Conservation (phyloP, 1,140 invertebrate genomes). For the Nasonia longicornis region DNA sequence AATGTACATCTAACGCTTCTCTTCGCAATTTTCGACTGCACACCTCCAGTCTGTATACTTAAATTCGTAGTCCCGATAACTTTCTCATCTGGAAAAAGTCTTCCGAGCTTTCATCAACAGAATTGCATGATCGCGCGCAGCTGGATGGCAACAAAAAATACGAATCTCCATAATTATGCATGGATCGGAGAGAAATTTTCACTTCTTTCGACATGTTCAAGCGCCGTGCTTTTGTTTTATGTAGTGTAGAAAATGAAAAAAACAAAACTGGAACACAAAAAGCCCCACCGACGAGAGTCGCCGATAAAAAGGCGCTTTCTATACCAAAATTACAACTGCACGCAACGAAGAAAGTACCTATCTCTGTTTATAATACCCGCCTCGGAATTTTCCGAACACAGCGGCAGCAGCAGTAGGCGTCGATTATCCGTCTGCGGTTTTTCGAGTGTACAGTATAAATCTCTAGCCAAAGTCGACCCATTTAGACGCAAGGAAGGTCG, state of each 20-base stretch:
- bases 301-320: slow-evolving; percentile 1
- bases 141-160: not conserved
- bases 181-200: slow-evolving; percentile 22
- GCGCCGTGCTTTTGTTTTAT: slow-evolving; percentile 8
- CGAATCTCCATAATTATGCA: not conserved
- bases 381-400: not conserved
- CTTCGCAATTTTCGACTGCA: too few relatives aligned
- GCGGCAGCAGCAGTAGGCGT: too few relatives aligned
- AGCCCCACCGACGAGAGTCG: not conserved
- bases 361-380: not conserved
- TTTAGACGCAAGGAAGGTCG: slow-evolving; percentile 28
- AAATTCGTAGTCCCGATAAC: too few relatives aligned
- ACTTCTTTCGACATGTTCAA: not conserved
- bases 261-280: not conserved
- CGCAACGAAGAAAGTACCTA: not conserved
- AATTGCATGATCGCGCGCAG: too few relatives aligned
- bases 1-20: too few relatives aligned
- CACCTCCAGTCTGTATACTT: too few relatives aligned
- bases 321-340: slow-evolving; percentile 4
- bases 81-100: too few relatives aligned
- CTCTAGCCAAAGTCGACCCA: not conserved
- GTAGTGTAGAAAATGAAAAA: not conserved
- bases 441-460: not conserved
- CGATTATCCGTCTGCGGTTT: not conserved
- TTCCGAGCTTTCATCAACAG: not conserved